Base-by-base conservation (phyloP, 2,888 invertebrate species). In the Meteorus colon region DNA sequence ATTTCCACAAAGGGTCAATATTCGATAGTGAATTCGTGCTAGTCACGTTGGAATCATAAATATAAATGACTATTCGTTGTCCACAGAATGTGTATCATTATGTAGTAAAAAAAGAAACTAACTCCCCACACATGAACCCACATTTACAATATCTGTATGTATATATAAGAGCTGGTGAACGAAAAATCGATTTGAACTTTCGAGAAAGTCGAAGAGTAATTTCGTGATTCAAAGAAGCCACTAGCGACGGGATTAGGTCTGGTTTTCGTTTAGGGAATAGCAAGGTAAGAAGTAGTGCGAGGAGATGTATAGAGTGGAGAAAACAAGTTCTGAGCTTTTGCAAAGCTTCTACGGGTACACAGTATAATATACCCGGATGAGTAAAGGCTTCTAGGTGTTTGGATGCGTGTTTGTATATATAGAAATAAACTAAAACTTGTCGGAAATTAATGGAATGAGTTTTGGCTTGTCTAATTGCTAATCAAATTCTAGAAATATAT, bases 131-230 rank as follows among this genome's bases (percentile, higher is more conserved):
- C 37, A 19, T 41, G 8, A 31, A 31, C 55, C 14, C 55, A 69
- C 55, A 29, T 55, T 19, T 55, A 19, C 5, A 4, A 41, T 41
- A 41, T 8, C 41, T 12, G 41, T 41, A 8, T 41, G 8, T 8
- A 34, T 34, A 10, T 41, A 41, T 41, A 14, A 24, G 41, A 41
- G 69, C 19, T 51, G 34, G 37, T 65, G n/a, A 55, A 66, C 41
- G 45, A 73, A 69, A 63, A 68, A 73, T 73, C 73, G 73, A 76
- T 73, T 73, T 69, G 24, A 27, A 76, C 67, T 77, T 69, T 29
- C 68, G 65, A 34, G 72, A 78, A 76, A 78, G 77, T 70, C 67
- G 73, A 78, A 74, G 74, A 65, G 78, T 77, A 78, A 79, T 81
- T 81, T 76, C 75, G 34, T 37, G 60, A 75, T 45, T 72, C 48